These are phyloP conservation scores for Heloderma charlesbogerti DNA, from an alignment of 2,113 vertebrate species.

Conservation along the genomic window DNA sequence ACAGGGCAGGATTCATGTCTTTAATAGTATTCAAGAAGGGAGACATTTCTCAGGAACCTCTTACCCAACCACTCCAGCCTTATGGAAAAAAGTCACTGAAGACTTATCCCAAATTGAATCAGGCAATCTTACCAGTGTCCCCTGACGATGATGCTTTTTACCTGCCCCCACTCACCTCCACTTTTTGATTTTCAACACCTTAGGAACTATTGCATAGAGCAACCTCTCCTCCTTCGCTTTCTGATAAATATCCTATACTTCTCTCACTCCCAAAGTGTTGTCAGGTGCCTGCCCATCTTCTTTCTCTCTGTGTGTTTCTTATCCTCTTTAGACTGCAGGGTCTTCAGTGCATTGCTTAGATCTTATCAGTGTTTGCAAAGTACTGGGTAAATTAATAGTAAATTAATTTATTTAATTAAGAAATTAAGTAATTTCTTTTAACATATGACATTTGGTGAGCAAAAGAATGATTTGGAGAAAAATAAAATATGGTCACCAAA, in stretches of 20 bases:
- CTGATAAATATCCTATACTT: conserved; percentile 22
- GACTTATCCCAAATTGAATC: background rate
- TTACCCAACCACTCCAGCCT: background rate
- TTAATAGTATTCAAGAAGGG: background rate
- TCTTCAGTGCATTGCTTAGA: conserved; percentile 24
- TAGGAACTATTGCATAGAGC: conserved; percentile 3
- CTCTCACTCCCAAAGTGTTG: conserved; percentile 37
- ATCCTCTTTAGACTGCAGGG: conserved; percentile 29
- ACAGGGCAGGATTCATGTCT: background rate
- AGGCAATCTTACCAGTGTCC: background rate
- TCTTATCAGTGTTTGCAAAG: conserved; percentile 66
- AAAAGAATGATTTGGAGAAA: conserved; percentile 44
- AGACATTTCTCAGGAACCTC: background rate
- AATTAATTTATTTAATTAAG: too few relatives aligned
- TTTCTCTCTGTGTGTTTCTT: conserved; percentile 29
- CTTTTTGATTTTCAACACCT: background rate
- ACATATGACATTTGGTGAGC: conserved; percentile 18
- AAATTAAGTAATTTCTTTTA: conserved; percentile 32
- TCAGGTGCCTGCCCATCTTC: conserved; percentile 41
- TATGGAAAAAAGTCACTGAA: background rate
- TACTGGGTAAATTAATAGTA: conserved; percentile 65
- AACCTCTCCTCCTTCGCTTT: background rate
- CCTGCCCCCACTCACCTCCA: too few relatives aligned
- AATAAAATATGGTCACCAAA: conserved; percentile 55
- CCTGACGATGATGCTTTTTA: background rate